Conservation (phyloP, 2,888 invertebrate genomes). For the Caradrina clavipalpis region DNA sequence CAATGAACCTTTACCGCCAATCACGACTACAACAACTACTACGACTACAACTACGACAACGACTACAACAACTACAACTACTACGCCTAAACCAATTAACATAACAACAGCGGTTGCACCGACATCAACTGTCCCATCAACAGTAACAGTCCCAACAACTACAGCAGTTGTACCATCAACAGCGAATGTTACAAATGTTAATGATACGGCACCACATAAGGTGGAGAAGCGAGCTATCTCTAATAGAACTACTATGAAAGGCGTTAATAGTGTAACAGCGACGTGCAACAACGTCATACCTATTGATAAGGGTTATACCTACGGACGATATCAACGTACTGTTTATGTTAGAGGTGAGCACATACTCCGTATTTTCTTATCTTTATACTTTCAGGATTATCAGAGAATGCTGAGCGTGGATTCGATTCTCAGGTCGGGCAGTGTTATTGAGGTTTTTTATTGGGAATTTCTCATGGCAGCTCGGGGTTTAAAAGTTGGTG, state of each 20-base stretch:
- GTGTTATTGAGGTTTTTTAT: too few species aligned
- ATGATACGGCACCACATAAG: slow-evolving; percentile 64
- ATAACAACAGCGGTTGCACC: slow-evolving; percentile 47
- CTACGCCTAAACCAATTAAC: slow-evolving; percentile 52
- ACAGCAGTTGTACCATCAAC: slow-evolving; percentile 55
- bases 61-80: slow-evolving; percentile 65
- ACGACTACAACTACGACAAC: slow-evolving; percentile 67
- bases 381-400: not conserved
- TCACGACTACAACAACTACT: slow-evolving; percentile 79
- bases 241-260: slow-evolving; percentile 70
- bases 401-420: too few species aligned
- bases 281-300: slow-evolving; percentile 90
- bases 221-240: slow-evolving; percentile 72
- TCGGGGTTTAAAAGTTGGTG: too few species aligned
- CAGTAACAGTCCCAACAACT: slow-evolving; percentile 62
- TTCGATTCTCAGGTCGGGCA: too few species aligned
- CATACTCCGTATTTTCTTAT: not conserved
- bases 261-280: slow-evolving; percentile 66
- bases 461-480: too few species aligned
- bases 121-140: slow-evolving; percentile 62
- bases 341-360: slow-evolving; percentile 93
- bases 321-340: slow-evolving; percentile 93
- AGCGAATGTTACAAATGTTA: slow-evolving; percentile 32
- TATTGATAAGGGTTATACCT: slow-evolving; percentile 92
- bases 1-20: slow-evolving; percentile 91